Percentiles rank a stretch among this genome's conserved stretches.
These are phyloP conservation scores for Pollachius pollachius DNA, from an alignment of 2,113 vertebrate genomes.

Conservation along the genomic window DNA sequence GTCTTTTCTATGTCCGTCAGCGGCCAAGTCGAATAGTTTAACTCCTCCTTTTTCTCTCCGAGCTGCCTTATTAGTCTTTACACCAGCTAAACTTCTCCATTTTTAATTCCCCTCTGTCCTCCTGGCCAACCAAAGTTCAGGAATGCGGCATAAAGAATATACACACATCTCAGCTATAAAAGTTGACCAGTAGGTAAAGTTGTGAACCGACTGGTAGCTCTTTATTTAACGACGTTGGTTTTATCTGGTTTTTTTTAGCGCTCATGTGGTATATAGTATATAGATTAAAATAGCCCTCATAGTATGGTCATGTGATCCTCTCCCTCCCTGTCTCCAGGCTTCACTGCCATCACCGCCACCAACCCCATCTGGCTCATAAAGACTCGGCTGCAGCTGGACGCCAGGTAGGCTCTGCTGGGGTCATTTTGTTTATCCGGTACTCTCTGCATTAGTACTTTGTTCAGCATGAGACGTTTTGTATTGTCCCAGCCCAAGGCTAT, in stretches of 20 bases:
- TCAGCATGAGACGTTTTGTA: not conserved
- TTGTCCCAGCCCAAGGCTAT: too few species aligned
- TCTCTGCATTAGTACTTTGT: too few species aligned
- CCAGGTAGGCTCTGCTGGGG: slow-evolving; percentile 76
- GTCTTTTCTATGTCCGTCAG: not conserved
- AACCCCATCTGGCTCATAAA: slow-evolving; percentile 99
- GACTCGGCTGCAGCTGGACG: slow-evolving; percentile 95
- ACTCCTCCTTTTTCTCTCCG: slow-evolving; percentile 12
- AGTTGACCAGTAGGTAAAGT: slow-evolving; percentile 6
- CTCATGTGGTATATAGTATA: slow-evolving; percentile 2
- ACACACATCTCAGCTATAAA: not conserved
- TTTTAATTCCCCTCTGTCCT: not conserved
- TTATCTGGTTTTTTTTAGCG: slow-evolving; percentile 8
- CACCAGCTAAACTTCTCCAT: not conserved
- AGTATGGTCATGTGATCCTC: slow-evolving; percentile 14
- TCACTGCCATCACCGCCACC: slow-evolving; percentile 95
- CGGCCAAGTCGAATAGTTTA: slow-evolving; percentile 1
- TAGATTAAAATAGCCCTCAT: not conserved
- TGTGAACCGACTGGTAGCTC: slow-evolving; percentile 10
- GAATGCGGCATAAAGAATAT: slow-evolving; percentile 18
- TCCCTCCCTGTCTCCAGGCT: slow-evolving; percentile 81
- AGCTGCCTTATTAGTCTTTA: not conserved
- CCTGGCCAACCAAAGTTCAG: slow-evolving; percentile 4
- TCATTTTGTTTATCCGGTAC: not conserved
- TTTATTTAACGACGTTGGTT: not conserved